phyloP scores from a whole-genome alignment of 1,140 invertebrate species.

The Pteromalus puparum region DNA sequence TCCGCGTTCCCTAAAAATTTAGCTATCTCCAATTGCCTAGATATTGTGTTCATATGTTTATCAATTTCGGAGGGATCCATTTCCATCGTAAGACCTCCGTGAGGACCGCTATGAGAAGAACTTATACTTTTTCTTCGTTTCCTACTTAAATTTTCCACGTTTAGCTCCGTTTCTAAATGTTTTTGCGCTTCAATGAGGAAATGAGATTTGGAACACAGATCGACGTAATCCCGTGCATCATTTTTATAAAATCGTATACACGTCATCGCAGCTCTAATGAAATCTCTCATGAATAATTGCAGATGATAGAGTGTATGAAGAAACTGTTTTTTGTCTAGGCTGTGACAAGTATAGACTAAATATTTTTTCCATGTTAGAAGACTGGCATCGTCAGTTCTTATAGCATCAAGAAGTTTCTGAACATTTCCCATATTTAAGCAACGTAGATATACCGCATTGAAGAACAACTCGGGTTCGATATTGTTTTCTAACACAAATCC shows the following conservation, averaged over 20 bases:
- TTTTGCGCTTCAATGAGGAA: conserved; percentile 79
- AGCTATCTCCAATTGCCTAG: conserved; percentile 81
- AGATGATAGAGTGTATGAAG: conserved; percentile 82
- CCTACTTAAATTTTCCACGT: conserved; percentile 63
- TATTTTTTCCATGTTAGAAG: conserved; percentile 82
- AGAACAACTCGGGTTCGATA: conserved; percentile 81
- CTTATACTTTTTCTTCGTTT: conserved; percentile 63
- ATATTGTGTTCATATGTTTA: conserved; percentile 83
- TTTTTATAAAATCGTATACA: conserved; percentile 83
- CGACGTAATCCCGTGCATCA: conserved; percentile 75
- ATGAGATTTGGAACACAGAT: conserved; percentile 75
- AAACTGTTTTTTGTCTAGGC: conserved; percentile 79
- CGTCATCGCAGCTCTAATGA: conserved; percentile 83
- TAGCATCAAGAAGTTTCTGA: conserved; percentile 77
- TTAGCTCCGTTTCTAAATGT: conserved; percentile 78
- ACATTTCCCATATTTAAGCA: conserved; percentile 80
- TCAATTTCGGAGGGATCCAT: conserved; percentile 81
- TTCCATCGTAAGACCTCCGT: conserved; percentile 76
- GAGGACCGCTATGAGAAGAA: conserved; percentile 70
- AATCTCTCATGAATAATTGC: conserved; percentile 82
- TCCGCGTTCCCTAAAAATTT: conserved; percentile 82
- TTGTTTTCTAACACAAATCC: conserved; percentile 80
- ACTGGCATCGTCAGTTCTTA: conserved; percentile 79
- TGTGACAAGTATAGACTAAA: conserved; percentile 80
- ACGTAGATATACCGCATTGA: conserved; percentile 81